Evolutionary conservation across 2,888 invertebrate species (phyloP).

Genomic region (Lasioglossum vierecki): DNA sequence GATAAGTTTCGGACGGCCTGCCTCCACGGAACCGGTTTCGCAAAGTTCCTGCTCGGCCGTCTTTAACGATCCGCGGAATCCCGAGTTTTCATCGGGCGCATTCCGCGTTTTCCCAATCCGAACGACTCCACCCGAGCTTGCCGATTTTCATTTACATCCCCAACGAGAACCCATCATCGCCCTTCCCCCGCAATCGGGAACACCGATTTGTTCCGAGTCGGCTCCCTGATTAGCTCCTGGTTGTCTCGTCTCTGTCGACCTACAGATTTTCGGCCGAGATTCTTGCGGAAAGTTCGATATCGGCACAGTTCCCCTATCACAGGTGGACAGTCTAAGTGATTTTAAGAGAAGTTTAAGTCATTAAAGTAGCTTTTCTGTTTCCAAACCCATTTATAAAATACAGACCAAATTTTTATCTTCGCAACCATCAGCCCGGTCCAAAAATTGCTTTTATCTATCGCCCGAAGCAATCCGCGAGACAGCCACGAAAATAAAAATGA

Average conservation of each 20-base stretch:
- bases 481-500: not conserved
- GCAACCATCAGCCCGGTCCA: not conserved
- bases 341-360: not conserved
- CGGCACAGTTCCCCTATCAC: not conserved
- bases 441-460: not conserved
- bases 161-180: not conserved
- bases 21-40: conserved; percentile 71
- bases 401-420: not conserved
- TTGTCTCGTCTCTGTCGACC: not conserved
- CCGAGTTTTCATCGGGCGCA: conserved; percentile 59
- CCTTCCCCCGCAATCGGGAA: not conserved
- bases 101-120: conserved; percentile 32
- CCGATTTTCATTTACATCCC: conserved; percentile 39
- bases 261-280: not conserved
- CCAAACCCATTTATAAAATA: not conserved
- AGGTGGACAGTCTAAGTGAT: not conserved
- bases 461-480: not conserved
- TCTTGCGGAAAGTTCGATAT: not conserved
- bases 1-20: conserved; percentile 74
- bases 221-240: conserved; percentile 6
- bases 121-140: not conserved
- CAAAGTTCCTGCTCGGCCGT: conserved; percentile 66
- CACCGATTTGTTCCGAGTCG: not conserved
- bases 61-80: conserved; percentile 67
- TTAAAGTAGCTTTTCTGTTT: not conserved